Evolutionary conservation across 2,888 invertebrate genomes (phyloP).

Genomic region (Sinohyriopsis cumingii): DNA sequence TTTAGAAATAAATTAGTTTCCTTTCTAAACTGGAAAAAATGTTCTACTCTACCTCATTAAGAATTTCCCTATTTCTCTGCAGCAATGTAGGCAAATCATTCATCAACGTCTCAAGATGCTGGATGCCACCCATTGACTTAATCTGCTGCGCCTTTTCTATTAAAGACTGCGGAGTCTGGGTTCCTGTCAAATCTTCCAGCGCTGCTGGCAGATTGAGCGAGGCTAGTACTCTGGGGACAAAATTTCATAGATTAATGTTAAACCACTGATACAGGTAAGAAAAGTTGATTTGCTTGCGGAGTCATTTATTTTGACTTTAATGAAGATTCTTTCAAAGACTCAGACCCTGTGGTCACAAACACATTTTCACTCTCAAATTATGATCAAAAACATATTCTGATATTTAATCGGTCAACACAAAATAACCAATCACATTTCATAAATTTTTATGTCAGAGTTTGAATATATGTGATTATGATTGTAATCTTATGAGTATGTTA

Average conservation of each 20-base stretch:
- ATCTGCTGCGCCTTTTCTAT: slow-evolving; percentile 88
- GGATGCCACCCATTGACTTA: slow-evolving; percentile 84
- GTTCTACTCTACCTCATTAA: slow-evolving; percentile 84
- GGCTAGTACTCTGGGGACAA: slow-evolving; percentile 81
- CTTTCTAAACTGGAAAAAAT: no score
- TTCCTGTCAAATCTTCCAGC: slow-evolving; percentile 81
- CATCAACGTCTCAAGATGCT: slow-evolving; percentile 82
- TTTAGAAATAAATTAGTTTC: no score
- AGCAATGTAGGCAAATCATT: slow-evolving; percentile 91
- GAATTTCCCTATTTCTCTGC: slow-evolving; percentile 92
- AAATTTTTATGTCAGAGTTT: no score
- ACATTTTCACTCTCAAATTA: no score
- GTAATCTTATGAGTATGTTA: no score
- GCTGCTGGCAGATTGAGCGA: slow-evolving; percentile 98
- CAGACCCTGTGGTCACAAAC: no score
- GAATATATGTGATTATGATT: no score
- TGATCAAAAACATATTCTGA: no score
- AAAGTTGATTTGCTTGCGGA: not conserved
- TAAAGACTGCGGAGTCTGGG: slow-evolving; percentile 89
- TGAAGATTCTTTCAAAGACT: no score
- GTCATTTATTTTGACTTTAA: not conserved
- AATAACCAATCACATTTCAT: no score
- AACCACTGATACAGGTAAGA: not conserved
- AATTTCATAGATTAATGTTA: not conserved
- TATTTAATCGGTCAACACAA: no score